Conservation (phyloP, 2,888 invertebrate genomes). For the Apantesis nais region DNA sequence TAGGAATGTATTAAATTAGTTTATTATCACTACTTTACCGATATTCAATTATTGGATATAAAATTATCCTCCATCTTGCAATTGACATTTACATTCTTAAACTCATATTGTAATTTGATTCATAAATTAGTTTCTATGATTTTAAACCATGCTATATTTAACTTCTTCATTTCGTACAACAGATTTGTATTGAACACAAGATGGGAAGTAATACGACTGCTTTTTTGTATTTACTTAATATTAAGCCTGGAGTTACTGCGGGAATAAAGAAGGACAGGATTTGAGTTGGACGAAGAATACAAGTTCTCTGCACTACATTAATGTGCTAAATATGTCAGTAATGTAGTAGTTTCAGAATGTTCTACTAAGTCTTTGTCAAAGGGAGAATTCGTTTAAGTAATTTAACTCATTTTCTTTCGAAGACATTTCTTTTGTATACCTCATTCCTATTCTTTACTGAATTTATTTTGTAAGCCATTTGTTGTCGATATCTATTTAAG, state of each 20-base stretch:
- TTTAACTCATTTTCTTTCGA: background rate
- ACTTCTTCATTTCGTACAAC: background rate
- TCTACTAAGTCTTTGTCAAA: background rate
- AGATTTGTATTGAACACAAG: background rate
- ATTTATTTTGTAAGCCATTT: background rate
- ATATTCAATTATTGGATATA: background rate
- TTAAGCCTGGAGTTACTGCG: too few species aligned
- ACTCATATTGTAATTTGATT: background rate
- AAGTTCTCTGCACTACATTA: background rate
- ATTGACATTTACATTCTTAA: background rate
- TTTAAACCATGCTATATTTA: background rate
- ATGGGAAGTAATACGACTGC: background rate
- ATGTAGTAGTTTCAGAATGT: background rate
- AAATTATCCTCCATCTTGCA: background rate
- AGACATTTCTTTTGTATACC: background rate
- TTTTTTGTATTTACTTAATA: background rate
- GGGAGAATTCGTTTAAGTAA: background rate
- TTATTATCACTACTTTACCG: background rate
- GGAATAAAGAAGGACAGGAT: too few species aligned
- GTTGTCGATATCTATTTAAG: background rate
- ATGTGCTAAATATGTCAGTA: background rate
- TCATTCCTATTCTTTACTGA: too few species aligned
- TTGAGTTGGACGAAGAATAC: background rate
- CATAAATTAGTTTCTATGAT: too few species aligned
- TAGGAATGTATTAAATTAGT: background rate